A percentile compares a stretch with the other conserved stretches of the same genome.
Conservation (phyloP, 2,113 vertebrate genomes). For the Monopterus albus region DNA sequence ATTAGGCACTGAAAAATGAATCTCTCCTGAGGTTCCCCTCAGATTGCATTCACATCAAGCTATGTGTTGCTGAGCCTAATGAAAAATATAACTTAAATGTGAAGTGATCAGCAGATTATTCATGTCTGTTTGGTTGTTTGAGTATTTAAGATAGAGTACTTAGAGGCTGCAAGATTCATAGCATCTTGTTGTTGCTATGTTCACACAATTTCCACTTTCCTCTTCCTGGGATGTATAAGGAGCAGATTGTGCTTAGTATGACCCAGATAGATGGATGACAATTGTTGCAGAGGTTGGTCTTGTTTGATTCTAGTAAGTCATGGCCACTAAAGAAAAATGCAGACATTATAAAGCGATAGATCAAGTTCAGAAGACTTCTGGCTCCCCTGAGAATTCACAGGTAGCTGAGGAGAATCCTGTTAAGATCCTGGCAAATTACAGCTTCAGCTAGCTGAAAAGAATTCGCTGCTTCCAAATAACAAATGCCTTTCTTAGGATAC, state of each 20-base stretch:
- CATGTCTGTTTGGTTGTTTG: background rate
- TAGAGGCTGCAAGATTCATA: background rate
- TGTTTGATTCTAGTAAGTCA: slow-evolving; percentile 69
- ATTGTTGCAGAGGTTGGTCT: slow-evolving; percentile 51
- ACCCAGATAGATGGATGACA: slow-evolving; percentile 71
- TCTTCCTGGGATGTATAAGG: slow-evolving; percentile 40
- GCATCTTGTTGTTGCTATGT: slow-evolving; percentile 7
- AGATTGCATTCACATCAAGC: background rate
- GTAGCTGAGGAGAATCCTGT: slow-evolving; percentile 55
- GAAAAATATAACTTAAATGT: no score
- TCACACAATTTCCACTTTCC: slow-evolving; percentile 18
- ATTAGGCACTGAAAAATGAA: slow-evolving; percentile 64
- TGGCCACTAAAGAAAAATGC: slow-evolving; percentile 49
- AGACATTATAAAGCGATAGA: slow-evolving; percentile 58
- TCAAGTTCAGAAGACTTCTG: slow-evolving; percentile 53
- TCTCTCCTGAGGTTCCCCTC: slow-evolving; percentile 37
- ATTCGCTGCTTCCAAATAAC: slow-evolving; percentile 34
- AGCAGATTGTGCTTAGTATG: slow-evolving; percentile 57
- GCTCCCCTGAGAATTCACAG: slow-evolving; percentile 48
- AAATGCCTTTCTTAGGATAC: slow-evolving; percentile 31
- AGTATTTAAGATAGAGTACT: background rate
- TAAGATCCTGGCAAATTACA: slow-evolving; percentile 57
- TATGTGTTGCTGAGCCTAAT: background rate
- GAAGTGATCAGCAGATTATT: no score
- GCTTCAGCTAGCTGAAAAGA: slow-evolving; percentile 44